These are phyloP conservation scores for Norana najaformis DNA, from an alignment of 2,888 invertebrate species.

Conservation along the genomic window DNA sequence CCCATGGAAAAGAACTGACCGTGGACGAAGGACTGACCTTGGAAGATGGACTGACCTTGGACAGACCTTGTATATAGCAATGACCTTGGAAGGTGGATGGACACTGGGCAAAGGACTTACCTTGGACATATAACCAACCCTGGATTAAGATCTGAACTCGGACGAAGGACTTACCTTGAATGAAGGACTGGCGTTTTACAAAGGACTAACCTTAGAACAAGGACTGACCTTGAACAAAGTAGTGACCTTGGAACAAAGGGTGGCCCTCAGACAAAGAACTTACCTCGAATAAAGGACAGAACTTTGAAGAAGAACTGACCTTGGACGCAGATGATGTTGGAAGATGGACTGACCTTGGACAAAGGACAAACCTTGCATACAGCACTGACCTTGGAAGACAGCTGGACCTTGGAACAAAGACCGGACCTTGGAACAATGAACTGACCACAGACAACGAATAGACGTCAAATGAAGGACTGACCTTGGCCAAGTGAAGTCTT, in stretches of 20 bases:
- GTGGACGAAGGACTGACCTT: too few relatives aligned
- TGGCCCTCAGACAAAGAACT: too few relatives aligned
- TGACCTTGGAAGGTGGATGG: too few relatives aligned
- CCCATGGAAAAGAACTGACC: too few relatives aligned
- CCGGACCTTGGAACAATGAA: background rate
- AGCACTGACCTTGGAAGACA: background rate
- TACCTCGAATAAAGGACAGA: too few relatives aligned
- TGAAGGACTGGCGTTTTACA: background rate
- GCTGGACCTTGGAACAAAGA: background rate
- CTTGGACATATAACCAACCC: background rate
- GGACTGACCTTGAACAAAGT: background rate
- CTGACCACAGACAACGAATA: too few relatives aligned
- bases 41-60: too few relatives aligned
- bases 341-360: background rate
- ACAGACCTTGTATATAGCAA: too few relatives aligned
- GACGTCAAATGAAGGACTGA: slow-evolving; percentile 41
- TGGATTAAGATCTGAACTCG: background rate
- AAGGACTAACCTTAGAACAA: too few relatives aligned
- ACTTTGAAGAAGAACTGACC: too few relatives aligned
- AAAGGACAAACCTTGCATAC: background rate
- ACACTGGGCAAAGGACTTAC: background rate
- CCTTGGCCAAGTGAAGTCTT: slow-evolving; percentile 80
- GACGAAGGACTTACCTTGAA: background rate
- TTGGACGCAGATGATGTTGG: too few relatives aligned
- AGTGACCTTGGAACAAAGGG: slow-evolving; percentile 65